Base-by-base conservation (phyloP, 2,888 invertebrate genomes). In the Eristalis arbustorum region DNA sequence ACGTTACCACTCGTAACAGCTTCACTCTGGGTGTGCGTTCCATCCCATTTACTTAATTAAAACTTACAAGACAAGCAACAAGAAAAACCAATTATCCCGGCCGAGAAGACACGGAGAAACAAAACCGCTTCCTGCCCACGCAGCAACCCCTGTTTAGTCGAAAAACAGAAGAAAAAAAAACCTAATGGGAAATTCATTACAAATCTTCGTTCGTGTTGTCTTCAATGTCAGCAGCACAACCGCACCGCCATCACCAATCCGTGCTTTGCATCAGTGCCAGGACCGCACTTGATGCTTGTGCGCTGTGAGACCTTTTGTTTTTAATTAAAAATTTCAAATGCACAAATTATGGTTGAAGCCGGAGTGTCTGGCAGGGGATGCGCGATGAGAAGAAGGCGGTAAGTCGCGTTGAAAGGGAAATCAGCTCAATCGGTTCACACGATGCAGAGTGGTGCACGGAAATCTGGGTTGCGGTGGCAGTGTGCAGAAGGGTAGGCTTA, bases 41-140 rank as follows among this genome's bases (percentile, higher is more conserved):
- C 62, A 82, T 82, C 69, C 82, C 76, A 72, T 82, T 82, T 77
- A 82, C 76, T 82, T 82, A 82, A 82, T 82, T 82, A 82, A 77
- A 82, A 77, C 82, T 77, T 72, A 82, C 82, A 82, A 76, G 76
- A 82, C 82, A 72, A 82, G 76, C 76, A 82, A 82, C 82, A 82
- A 76, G 82, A 77, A 82, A 82, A 82, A 82, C 67, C 82, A 82
- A 82, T 82, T 82, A 82, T 77, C 82, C 76, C 57, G 49, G 66
- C 22, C 67, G 40, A 59, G 59, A 75, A 42, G 71, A 71, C 34
- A 61, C 57, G 28, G 42, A 76, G 73, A 37, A 71, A 72, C 66
- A 25, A 76, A 66, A 71, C 71, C 59, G 23, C 68, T 31, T 59
- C 59, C 64, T 18, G 64, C 56, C 74, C 40, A 61, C 34, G 49